phyloP scores from a whole-genome alignment of 1,140 invertebrate species.

The Stenopsyche tienmushanensis region DNA sequence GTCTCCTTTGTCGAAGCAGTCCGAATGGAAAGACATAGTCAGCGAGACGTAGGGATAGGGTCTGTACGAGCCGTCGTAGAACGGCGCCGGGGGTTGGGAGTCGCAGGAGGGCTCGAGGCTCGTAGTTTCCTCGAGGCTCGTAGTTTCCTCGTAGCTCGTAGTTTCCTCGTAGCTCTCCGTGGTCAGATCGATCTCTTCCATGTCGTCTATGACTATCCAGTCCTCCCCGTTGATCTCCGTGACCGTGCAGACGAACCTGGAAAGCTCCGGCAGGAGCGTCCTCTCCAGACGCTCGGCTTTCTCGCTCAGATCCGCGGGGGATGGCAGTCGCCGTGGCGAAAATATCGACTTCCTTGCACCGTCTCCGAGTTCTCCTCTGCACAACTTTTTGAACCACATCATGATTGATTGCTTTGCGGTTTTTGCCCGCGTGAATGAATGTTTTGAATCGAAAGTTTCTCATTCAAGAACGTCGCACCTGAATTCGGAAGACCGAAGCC shows the following conservation, averaged over 20 bases:
- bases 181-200: conserved; percentile 45
- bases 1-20: no score
- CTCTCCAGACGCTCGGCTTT: conserved; percentile 18
- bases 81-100: background rate
- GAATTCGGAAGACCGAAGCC: background rate
- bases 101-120: no score
- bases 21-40: no score
- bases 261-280: conserved; percentile 15
- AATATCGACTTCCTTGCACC: conserved; percentile 30
- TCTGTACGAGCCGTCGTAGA: no score
- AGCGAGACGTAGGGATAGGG: no score
- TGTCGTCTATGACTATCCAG: conserved; percentile 44
- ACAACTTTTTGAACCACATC: conserved; percentile 65
- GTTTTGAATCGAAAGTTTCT: conserved; percentile 62
- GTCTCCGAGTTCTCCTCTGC: conserved; percentile 54
- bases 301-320: conserved; percentile 8
- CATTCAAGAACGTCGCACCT: conserved; percentile 54
- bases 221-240: conserved; percentile 26
- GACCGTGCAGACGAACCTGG: conserved; percentile 4
- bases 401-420: conserved; percentile 60
- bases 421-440: conserved; percentile 61
- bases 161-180: conserved; percentile 32
- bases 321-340: conserved; percentile 6
- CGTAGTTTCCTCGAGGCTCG: background rate
- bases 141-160: no score